Conservation (phyloP, 2,113 vertebrate species). For the Sinocyclocheilus maitianheensis region DNA sequence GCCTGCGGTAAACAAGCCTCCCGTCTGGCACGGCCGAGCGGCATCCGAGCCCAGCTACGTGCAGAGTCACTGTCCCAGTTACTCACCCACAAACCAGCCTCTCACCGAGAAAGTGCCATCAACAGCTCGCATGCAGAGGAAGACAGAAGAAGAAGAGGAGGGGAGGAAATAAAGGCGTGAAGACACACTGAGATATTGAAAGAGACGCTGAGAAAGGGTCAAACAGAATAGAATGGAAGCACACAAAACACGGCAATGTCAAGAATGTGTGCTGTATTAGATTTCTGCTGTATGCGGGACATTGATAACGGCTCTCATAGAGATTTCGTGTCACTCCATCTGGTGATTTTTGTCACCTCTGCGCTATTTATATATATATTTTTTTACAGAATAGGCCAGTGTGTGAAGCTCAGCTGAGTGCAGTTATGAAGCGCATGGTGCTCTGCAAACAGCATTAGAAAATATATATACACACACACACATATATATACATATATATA, state of each 20-base stretch:
- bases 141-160: slow-evolving; percentile 18
- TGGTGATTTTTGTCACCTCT: slow-evolving; percentile 21
- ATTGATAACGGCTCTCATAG: slow-evolving; percentile 54
- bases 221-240: slow-evolving; percentile 20
- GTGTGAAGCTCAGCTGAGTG: slow-evolving; percentile 31
- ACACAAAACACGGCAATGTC: slow-evolving; percentile 30
- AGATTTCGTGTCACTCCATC: slow-evolving; percentile 42
- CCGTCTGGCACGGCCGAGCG: slow-evolving; percentile 57
- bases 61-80: slow-evolving; percentile 29
- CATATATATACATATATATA: too few relatives aligned
- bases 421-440: slow-evolving; percentile 34
- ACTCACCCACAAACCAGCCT: slow-evolving; percentile 23
- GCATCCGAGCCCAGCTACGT: slow-evolving; percentile 51
- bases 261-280: slow-evolving; percentile 46
- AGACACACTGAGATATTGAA: slow-evolving; percentile 20
- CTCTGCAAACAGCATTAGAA: slow-evolving; percentile 47
- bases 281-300: slow-evolving; percentile 43
- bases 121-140: slow-evolving; percentile 30
- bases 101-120: not conserved
- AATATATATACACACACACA: too few relatives aligned
- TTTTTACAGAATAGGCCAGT: slow-evolving; percentile 34
- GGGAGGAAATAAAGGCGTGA: slow-evolving; percentile 30
- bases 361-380: not conserved
- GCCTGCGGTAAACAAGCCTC: slow-evolving; percentile 68
- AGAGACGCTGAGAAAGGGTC: slow-evolving; percentile 3